Evolutionary conservation across 2,888 invertebrate species (phyloP).

Genomic region (Hypselothyrea guttata): DNA sequence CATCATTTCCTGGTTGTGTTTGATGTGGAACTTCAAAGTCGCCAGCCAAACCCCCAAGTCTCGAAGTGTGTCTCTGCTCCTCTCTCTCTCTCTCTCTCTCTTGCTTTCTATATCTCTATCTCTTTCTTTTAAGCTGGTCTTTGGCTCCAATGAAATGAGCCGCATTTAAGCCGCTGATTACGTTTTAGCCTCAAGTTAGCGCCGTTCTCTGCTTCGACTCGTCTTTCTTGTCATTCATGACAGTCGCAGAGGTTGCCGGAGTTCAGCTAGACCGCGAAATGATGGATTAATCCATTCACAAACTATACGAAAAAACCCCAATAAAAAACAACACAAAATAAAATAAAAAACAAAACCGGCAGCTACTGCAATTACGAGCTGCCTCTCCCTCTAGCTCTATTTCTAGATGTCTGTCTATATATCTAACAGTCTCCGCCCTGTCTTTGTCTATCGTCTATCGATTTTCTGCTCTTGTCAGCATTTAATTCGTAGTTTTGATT

Average conservation of each 20-base stretch:
- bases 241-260: conserved; percentile 5
- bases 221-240: conserved; percentile 48
- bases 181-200: conserved; percentile 67
- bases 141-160: conserved; percentile 64
- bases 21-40: conserved; percentile 63
- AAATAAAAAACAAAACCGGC: conserved; percentile 39
- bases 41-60: conserved; percentile 9
- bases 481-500: conserved; percentile 75
- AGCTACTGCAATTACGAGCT: conserved; percentile 64
- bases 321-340: conserved; percentile 1
- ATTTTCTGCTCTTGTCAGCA: conserved; percentile 54
- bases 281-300: conserved; percentile 77
- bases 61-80: neutral
- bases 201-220: conserved; percentile 43
- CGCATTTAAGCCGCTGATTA: conserved; percentile 64
- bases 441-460: conserved; percentile 25
- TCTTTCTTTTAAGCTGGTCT: conserved; percentile 12
- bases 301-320: conserved; percentile 15
- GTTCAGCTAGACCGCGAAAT: conserved; percentile 49
- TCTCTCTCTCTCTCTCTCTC: neutral
- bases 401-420: conserved; percentile 6
- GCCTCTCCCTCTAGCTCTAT: conserved; percentile 16
- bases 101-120: neutral
- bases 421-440: neutral
- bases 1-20: conserved; percentile 82